phyloP scores from a whole-genome alignment of 92 coral and sea anemone species.

The Galaxea fascicularis region DNA sequence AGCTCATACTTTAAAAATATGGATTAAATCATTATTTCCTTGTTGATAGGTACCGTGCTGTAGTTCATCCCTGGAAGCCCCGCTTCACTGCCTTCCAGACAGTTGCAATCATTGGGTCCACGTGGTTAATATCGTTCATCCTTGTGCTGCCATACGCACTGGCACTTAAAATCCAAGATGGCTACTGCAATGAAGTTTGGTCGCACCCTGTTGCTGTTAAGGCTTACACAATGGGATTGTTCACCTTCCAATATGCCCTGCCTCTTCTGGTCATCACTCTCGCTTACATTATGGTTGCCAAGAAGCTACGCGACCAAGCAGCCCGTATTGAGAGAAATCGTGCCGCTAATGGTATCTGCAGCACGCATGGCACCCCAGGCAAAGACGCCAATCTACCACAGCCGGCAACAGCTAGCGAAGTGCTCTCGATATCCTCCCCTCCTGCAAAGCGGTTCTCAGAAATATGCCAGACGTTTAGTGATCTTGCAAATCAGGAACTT shows the following conservation, averaged over 20 bases:
- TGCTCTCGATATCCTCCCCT: slow-evolving; percentile 53
- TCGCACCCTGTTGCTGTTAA: slow-evolving; percentile 65
- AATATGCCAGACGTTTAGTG: slow-evolving; percentile 19
- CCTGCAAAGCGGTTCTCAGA: slow-evolving; percentile 24
- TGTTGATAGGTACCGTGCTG: slow-evolving; percentile 77
- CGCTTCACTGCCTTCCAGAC: slow-evolving; percentile 73
- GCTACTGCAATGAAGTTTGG: slow-evolving; percentile 74
- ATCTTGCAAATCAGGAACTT: slow-evolving; percentile 16
- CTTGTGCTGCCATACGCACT: slow-evolving; percentile 83
- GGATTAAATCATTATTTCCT: not conserved
- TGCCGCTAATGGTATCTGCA: slow-evolving; percentile 19
- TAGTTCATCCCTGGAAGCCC: slow-evolving; percentile 85
- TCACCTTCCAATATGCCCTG: slow-evolving; percentile 77
- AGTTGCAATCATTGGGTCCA: slow-evolving; percentile 53
- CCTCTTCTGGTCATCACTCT: slow-evolving; percentile 79
- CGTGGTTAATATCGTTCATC: slow-evolving; percentile 77
- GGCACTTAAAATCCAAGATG: slow-evolving; percentile 65
- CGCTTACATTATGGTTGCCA: slow-evolving; percentile 77
- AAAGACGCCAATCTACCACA: not conserved
- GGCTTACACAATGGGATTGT: slow-evolving; percentile 76
- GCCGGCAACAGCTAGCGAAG: slow-evolving; percentile 30
- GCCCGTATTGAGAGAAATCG: slow-evolving; percentile 74
- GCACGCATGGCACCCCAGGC: slow-evolving; percentile 2
- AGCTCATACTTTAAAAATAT: too few relatives aligned
- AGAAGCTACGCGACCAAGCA: slow-evolving; percentile 80